Evolutionary conservation across 2,888 invertebrate genomes (phyloP), one percentile per base, ranked within the genome.

Genomic region (Chloroclysta siterata): DNA sequence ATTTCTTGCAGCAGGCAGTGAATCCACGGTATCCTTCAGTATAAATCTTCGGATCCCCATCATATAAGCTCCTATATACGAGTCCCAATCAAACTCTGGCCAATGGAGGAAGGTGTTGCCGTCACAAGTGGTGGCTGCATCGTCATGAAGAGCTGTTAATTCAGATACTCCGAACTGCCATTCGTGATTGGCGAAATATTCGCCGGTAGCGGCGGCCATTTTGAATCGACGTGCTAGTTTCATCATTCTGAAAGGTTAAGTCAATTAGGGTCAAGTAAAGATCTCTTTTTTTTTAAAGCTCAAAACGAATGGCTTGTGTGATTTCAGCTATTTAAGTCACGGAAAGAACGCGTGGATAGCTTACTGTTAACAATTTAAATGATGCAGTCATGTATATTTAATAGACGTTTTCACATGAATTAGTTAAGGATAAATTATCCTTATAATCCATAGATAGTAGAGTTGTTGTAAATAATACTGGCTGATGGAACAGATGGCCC

Each of bases 111-210:
- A 97, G 33, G 91, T 87, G 53, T 91, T 84, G 0, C 92, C 88
- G 70, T 95, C 96, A 15, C 89, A 89, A 0, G 93, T 86, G 0
- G 76, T 77, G 29, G 85, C 87, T 0, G 94, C 93, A 48, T 94
- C 94, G 10, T 90, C 83, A 42, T 91, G 88, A 7, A 97, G 88
- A 13, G 94, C 93, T 2, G 89, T 87, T 63, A 96, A 93, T 70
- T 96, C 96, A 0, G 93, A 84, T 1, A 94, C 94, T 13, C 95
- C 94, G 76, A 97, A 98, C 56, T 95, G 93, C 98, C 98, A 99
- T 73, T 98, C 96, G 81, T 96, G 94, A 28, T 96, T 94, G 0
- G 97, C 96, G 81, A 98, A 98, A 82, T 97, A 98, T 79, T 96
- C 96, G 0, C 98, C 96, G 0, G 96, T 95, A 15, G 95, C 94